Evolutionary conservation across 2,797 vertebrate species (phyloP).

Genomic region (Hoplostethus mediterraneus): DNA sequence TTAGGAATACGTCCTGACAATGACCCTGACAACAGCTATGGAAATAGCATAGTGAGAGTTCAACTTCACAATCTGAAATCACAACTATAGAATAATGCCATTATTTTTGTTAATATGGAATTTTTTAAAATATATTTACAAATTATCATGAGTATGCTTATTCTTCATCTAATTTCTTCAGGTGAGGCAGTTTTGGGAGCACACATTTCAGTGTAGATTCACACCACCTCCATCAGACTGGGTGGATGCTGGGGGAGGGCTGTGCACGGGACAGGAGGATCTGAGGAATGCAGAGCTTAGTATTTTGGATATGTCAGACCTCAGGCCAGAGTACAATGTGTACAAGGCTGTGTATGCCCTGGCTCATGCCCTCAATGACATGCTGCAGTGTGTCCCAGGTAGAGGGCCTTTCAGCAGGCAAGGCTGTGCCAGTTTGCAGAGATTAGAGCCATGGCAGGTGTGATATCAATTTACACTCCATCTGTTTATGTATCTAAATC

Average conservation of each 20-base stretch:
- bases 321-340: no score
- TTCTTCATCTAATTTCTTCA: neutral
- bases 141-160: no score
- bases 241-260: neutral
- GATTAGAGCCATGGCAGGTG: slow-evolving; percentile 79
- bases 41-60: slow-evolving; percentile 28
- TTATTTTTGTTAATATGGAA: neutral
- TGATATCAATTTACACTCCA: neutral
- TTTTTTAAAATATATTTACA: neutral
- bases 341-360: slow-evolving; percentile 67
- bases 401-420: slow-evolving; percentile 67
- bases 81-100: neutral
- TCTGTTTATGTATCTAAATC: neutral
- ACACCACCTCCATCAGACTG: neutral
- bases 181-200: slow-evolving; percentile 50
- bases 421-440: slow-evolving; percentile 68
- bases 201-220: slow-evolving; percentile 33
- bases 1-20: slow-evolving; percentile 21
- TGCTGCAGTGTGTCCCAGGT: slow-evolving; percentile 63
- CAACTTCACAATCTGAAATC: no score
- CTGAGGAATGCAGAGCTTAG: slow-evolving; percentile 15
- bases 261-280: slow-evolving; percentile 47
- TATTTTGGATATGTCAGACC: slow-evolving; percentile 58
- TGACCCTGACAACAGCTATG: slow-evolving; percentile 7
- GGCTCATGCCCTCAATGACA: slow-evolving; percentile 64